A percentile compares a stretch with the other conserved stretches of the same genome.
phyloP scores from a whole-genome alignment of 2,113 vertebrate genomes.

The Spizaetus ornatus region DNA sequence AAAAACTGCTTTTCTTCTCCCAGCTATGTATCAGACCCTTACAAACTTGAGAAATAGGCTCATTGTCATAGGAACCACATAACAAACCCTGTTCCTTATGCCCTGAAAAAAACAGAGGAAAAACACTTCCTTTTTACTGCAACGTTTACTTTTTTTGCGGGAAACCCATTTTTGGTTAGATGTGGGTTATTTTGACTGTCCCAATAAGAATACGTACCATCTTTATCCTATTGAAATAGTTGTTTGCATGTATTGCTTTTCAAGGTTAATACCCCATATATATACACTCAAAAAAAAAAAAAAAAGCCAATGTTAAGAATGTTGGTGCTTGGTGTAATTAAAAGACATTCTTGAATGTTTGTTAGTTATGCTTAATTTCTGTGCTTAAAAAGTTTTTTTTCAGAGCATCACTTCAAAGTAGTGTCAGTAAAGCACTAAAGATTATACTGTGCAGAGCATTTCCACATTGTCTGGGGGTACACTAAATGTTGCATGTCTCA shows the following conservation, averaged over 20 bases:
- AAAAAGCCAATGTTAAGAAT: not conserved
- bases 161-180: not conserved
- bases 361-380: not conserved
- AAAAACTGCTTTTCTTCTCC: not conserved
- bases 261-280: not conserved
- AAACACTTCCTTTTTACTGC: not conserved
- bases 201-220: not conserved
- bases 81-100: not conserved
- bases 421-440: not conserved
- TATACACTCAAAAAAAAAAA: not conserved
- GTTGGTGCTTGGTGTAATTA: not conserved
- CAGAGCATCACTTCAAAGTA: not conserved
- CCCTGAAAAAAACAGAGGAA: not conserved
- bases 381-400: not conserved
- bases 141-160: not conserved
- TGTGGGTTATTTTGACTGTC: not conserved
- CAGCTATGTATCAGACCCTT: not conserved
- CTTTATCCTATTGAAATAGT: not conserved
- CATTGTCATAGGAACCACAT: not conserved
- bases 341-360: not conserved
- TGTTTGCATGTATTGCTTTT: not conserved
- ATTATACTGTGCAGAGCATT: not conserved
- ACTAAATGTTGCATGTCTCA: not conserved
- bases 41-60: not conserved
- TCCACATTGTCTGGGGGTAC: not conserved